Percentiles rank a stretch among this genome's conserved stretches.
Evolutionary conservation across 2,888 invertebrate genomes (phyloP).

Genomic region (Lymantria monacha): DNA sequence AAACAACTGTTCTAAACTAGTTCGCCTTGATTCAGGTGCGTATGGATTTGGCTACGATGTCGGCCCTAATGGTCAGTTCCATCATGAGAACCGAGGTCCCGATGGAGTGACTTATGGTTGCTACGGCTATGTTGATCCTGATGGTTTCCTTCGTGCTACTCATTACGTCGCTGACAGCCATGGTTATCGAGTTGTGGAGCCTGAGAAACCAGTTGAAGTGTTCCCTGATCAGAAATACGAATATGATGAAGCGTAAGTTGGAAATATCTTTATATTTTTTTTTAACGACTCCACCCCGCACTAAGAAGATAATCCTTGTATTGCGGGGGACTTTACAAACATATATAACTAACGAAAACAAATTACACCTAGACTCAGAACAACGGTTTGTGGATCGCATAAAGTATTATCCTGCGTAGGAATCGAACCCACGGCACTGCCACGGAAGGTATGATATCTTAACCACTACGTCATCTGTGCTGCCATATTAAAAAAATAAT

Average conservation of each 20-base stretch:
- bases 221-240: conserved; percentile 77
- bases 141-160: conserved; percentile 84
- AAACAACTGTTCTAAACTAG: neutral
- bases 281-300: no score
- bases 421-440: no score
- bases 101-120: conserved; percentile 91
- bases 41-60: conserved; percentile 91
- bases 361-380: no score
- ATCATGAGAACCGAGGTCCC: conserved; percentile 88
- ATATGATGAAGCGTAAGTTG: conserved; percentile 69
- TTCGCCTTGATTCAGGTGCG: conserved; percentile 74
- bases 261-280: neutral
- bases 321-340: neutral
- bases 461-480: no score
- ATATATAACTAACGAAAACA: neutral
- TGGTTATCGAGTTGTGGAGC: conserved; percentile 88
- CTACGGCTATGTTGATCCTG: conserved; percentile 89
- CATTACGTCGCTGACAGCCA: conserved; percentile 90
- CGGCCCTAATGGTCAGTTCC: conserved; percentile 88
- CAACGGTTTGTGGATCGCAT: no score
- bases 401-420: no score
- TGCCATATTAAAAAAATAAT: no score
- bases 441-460: no score
- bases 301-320: no score
- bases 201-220: conserved; percentile 86